Base-by-base conservation (phyloP, 1,140 invertebrate genomes). In the Oscheius sp. region DNA sequence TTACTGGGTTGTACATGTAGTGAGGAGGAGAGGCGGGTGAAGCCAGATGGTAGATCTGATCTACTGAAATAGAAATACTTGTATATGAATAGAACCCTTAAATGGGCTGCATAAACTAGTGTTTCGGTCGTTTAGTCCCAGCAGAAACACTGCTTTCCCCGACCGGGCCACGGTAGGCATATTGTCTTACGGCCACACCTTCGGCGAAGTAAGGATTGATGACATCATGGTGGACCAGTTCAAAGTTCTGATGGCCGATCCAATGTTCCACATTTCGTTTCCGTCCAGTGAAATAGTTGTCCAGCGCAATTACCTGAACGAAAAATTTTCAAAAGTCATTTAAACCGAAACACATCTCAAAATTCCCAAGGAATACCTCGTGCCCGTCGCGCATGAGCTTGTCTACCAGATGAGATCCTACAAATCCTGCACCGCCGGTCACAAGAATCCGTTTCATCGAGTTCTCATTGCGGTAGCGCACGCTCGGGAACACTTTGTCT, bases 1-100 rank as follows among this genome's bases (percentile, higher is more conserved):
- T 99, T 0, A 99, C 95, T 36, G 96, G 96, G 88, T 99, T 99
- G 79, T 93, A 91, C 96, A 99, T 99, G 83, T 99, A 99, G 87
- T 99, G 95, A 1, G 94, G 94, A 52, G 97, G 97, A 80, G 93
- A 96, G 2, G 97, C 97, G 32, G 96, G 97, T 82, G 94, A 97
- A 1, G 97, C 96, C 77, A 99, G 87, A 86, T 99, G 96, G 86
- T 99, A 99, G 83, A 99, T 97, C 88, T 99, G 92, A 86, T 99
- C 96, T 23, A 98, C 93, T 88, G 81, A 46, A 84, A 72, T 59
- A 71, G 46, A 63, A 58, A 64, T 0, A 74, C 13, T n/a, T 23
- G 15, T 7, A 23, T 20, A 13, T 13, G 23, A 23, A 55, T 55
- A 26, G 28, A 55, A 23, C 15, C 15, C 7, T 23, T 55, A n/a